Base-by-base conservation (phyloP, 2,797 vertebrate species). In the Falco concolor region DNA sequence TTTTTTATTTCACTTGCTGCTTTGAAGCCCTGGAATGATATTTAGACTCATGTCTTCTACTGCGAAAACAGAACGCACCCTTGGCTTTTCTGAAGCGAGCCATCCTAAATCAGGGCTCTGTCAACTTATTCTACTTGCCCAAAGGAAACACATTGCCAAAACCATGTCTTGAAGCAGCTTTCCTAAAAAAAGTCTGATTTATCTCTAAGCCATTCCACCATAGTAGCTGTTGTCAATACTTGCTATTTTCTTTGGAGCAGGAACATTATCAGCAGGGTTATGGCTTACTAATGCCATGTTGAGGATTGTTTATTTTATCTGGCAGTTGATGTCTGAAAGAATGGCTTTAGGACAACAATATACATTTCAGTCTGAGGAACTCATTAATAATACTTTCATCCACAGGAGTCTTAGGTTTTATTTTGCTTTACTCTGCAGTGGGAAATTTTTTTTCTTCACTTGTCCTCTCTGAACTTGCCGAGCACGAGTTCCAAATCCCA, bases 401-500 rank as follows among this genome's bases (percentile, higher is more conserved):
- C 94, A 89, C 54, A 80, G 36, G 86, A 87, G 49, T 64, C 83
- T 96, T 85, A 13, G 12, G 21, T 82, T 88, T 95, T 96, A 96
- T 95, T 95, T 95, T 95, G 85, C 82, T 91, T 80, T 96, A 69
- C 85, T 67, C 14, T 2, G 44, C 45, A 45, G 38, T 2, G 83
- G 63, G 17, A 44, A 36, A 60, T n/a, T 87, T 91, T 84, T 99
- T 94, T 97, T 98, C 64, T 91, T 97, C 9, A 97, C 89, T 5
- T 61, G 96, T 81, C 97, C 97, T 89, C 97, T 97, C 84, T 98
- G 98, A 86, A 98, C 98, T 94, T 98, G 98, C 32, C 97, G 97
- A 42, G 98, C 98, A 38, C 97, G 96, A 8, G 91, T 91, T 69
- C 99, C 98, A 18, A 99, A 98, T 57, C 98, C 98, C 91, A 99